These are phyloP conservation scores for Pherbina coryleti DNA, from an alignment of 2,888 invertebrate species.

Conservation along the genomic window DNA sequence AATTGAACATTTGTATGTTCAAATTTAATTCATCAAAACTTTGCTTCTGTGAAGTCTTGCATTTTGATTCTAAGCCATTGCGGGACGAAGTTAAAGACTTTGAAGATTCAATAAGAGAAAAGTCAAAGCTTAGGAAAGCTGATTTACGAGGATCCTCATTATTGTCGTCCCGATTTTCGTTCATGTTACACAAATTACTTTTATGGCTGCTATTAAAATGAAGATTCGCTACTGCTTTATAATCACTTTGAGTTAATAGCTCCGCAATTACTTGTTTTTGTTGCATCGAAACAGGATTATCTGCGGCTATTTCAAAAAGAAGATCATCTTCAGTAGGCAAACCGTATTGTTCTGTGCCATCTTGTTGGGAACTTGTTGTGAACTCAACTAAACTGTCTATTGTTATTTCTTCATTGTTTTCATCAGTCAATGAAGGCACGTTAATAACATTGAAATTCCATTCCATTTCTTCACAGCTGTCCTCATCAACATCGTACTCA, in stretches of 20 bases:
- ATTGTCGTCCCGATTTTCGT: background rate
- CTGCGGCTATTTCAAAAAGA: constrained; percentile 61
- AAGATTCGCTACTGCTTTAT: constrained; percentile 52
- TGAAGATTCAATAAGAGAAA: constrained; percentile 59
- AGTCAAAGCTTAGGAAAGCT: constrained; percentile 52
- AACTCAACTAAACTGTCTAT: background rate
- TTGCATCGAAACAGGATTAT: constrained; percentile 59
- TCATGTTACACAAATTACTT: background rate
- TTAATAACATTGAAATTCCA: constrained; percentile 4
- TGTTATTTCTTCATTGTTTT: background rate
- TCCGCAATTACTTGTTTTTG: constrained; percentile 62
- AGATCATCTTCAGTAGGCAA: constrained; percentile 49
- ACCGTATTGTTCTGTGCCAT: constrained; percentile 39
- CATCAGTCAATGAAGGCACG: constrained; percentile 21
- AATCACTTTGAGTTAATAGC: constrained; percentile 61
- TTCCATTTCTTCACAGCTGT: constrained; percentile 2
- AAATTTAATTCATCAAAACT: background rate
- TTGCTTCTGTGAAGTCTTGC: background rate
- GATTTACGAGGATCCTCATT: background rate
- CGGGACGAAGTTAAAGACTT: constrained; percentile 40
- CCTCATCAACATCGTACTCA: constrained; percentile 8
- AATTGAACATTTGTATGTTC: constrained; percentile 30
- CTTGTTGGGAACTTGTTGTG: background rate
- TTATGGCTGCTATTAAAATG: constrained; percentile 6
- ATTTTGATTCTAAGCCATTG: background rate